Base-by-base conservation (phyloP, 1,140 invertebrate genomes). In the Drosophila kurseongensis region DNA sequence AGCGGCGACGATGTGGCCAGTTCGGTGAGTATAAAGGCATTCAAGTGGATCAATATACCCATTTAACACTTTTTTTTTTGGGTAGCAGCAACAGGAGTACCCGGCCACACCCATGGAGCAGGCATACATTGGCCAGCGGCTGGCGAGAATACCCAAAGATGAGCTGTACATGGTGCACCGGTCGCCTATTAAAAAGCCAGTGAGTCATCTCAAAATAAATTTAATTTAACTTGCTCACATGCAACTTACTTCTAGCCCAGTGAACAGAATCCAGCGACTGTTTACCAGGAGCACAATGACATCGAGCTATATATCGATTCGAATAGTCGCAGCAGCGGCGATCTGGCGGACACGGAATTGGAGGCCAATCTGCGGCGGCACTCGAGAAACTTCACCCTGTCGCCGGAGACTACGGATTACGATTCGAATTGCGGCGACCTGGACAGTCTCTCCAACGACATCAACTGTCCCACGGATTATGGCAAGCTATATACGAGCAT, bases 371-470 rank as follows among this genome's bases (percentile, higher is more conserved):
- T 88, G 42, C 83, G 89, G 4, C 62, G 86, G 3, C 86, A 92
- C 56, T 92, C 92, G n/a, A 78, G 88, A 0, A 91, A 92, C 92
- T 98, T 98, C 89, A 98, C 97, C 0, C 93, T 98, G 6, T 98
- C 97, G 27, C 97, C 98, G 2, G 98, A 98, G 93, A 97, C 97
- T 48, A 99, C 97, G n/a, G 98, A 98, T 84, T 98, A 97, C 92
- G 97, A 98, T 91, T 97, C 96, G 78, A 97, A 97, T 85, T 96
- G 95, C 82, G 95, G 95, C 12, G 97, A 98, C 89, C 93, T 97
- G 51, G 97, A 97, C 81, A 97, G 96, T 88, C 95, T 92, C 36
- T 91, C 91, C 16, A 92, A 91, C 57, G 92, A 92, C 47, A 91
- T 92, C 13, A 92, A 92, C 69, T 92, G 91, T 44, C 59, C 79